Evolutionary conservation across 2,888 invertebrate species (phyloP).

Genomic region (Sphaeridia pumilis): DNA sequence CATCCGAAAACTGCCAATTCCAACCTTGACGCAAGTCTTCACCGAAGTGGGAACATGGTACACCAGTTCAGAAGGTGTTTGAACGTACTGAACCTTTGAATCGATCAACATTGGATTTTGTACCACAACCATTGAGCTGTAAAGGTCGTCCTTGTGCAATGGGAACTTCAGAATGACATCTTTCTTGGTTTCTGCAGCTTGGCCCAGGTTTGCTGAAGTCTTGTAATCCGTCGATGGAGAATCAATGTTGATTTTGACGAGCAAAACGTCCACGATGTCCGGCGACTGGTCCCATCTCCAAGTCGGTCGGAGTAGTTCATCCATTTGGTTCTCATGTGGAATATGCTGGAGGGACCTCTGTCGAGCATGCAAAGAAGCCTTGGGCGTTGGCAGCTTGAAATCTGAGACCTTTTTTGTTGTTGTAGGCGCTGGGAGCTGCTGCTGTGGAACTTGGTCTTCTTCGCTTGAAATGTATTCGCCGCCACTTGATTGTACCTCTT

Average conservation of each 20-base stretch:
- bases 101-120: slow-evolving; percentile 1
- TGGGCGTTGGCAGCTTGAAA: not conserved
- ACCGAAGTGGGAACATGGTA: not conserved
- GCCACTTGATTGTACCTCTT: not conserved
- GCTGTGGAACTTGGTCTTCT: no score
- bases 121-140: slow-evolving; percentile 2
- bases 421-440: not conserved
- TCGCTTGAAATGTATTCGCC: not conserved
- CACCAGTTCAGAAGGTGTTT: slow-evolving; percentile 7
- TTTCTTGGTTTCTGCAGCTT: not conserved
- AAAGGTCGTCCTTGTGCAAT: slow-evolving; percentile 2
- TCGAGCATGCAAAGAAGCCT: not conserved
- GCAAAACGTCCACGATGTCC: not conserved
- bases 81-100: slow-evolving; percentile 7
- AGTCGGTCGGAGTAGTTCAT: no score
- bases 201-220: no score
- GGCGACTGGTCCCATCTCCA: no score
- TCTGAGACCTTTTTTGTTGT: not conserved
- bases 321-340: not conserved
- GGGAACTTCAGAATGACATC: slow-evolving; percentile 1
- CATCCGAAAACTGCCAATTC: slow-evolving; percentile 6
- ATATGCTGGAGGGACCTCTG: not conserved
- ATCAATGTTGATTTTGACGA: not conserved
- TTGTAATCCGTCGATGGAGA: no score
- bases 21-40: not conserved